Conservation (phyloP, 2,113 vertebrate genomes). For the Ictidomys tridecemlineatus region DNA sequence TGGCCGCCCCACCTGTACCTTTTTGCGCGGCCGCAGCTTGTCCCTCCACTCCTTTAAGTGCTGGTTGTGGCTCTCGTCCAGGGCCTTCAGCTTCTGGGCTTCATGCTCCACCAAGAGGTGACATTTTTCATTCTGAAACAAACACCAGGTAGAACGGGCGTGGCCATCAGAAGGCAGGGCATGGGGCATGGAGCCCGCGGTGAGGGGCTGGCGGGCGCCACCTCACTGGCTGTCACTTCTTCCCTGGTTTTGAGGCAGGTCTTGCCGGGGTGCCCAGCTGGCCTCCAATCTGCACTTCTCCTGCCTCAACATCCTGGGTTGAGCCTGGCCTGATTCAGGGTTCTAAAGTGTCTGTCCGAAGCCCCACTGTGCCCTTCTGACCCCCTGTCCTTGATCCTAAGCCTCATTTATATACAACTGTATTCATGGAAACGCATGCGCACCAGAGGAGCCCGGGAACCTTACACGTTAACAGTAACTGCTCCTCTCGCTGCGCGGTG, state of each 20-base stretch:
- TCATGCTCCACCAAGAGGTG: slow-evolving; percentile 97
- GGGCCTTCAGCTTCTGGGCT: slow-evolving; percentile 94
- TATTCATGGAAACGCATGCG: background rate
- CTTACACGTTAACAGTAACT: background rate
- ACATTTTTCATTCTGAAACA: slow-evolving; percentile 96
- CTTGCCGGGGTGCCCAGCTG: background rate
- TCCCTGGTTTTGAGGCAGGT: background rate
- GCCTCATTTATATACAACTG: background rate
- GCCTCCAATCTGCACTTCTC: background rate
- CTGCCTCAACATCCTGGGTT: background rate
- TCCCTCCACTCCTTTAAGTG: slow-evolving; percentile 96
- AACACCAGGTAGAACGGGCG: slow-evolving; percentile 34
- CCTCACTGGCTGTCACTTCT: no score
- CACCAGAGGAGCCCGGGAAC: background rate
- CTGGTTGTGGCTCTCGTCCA: slow-evolving; percentile 95
- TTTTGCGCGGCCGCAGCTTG: slow-evolving; percentile 94
- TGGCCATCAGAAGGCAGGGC: background rate
- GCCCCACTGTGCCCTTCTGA: background rate
- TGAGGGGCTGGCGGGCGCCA: background rate
- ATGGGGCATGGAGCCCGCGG: no score
- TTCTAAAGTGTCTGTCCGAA: no score
- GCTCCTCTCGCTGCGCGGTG: background rate
- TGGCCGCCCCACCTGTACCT: slow-evolving; percentile 84
- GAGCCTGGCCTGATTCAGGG: no score
- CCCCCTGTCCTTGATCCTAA: background rate